These are phyloP conservation scores for Scelioninae gen. 1 DNA, from an alignment of 2,888 invertebrate genomes.

Conservation along the genomic window DNA sequence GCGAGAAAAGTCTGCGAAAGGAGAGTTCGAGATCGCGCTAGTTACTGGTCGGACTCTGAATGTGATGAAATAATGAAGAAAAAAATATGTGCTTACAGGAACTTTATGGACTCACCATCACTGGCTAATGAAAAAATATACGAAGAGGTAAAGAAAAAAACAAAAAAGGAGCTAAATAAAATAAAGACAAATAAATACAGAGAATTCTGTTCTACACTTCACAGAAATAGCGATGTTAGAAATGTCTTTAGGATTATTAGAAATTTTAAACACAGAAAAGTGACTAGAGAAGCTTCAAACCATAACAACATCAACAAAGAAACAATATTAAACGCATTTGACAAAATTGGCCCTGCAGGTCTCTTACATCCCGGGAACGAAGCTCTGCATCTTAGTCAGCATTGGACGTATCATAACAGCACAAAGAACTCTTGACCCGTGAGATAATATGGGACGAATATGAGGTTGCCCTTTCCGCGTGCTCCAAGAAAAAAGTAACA, in stretches of 20 bases:
- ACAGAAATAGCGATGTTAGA: slow-evolving; percentile 8
- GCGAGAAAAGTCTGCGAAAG: too few relatives aligned
- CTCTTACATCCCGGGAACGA: too few relatives aligned
- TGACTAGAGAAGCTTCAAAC: too few relatives aligned
- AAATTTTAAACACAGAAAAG: slow-evolving; percentile 23
- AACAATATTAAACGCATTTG: not conserved
- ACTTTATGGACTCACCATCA: not conserved
- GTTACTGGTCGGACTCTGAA: not conserved
- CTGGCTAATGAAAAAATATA: not conserved
- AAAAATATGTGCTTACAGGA: slow-evolving; percentile 14
- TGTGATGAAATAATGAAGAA: not conserved
- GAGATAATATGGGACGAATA: slow-evolving; percentile 3
- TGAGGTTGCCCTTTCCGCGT: too few relatives aligned
- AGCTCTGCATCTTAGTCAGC: not conserved
- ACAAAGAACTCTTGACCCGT: too few relatives aligned
- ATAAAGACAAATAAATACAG: slow-evolving; percentile 35
- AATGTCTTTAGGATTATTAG: slow-evolving; percentile 16
- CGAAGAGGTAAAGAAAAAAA: slow-evolving; percentile 13
- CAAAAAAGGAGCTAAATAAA: slow-evolving; percentile 18
- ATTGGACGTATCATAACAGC: too few relatives aligned
- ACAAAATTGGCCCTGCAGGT: not conserved
- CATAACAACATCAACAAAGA: too few relatives aligned
- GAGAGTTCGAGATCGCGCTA: not conserved
- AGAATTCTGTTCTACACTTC: slow-evolving; percentile 9
- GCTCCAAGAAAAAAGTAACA: not conserved